Base-by-base conservation (phyloP, 2,113 vertebrate genomes). In the Varanus salvator region DNA sequence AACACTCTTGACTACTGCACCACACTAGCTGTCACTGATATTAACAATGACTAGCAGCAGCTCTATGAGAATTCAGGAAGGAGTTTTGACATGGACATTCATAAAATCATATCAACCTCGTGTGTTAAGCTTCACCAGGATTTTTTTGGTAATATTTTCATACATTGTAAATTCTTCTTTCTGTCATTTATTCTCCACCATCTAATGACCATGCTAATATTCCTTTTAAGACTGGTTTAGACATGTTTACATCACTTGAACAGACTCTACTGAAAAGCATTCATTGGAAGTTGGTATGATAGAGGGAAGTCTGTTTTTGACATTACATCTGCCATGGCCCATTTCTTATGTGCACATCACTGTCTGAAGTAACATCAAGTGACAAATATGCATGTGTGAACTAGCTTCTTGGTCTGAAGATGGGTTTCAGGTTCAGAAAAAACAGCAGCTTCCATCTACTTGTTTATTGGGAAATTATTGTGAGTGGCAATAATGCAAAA, bases 401-500 rank as follows among this genome's bases (percentile, higher is more conserved):
- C n/a, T 50, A 74, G 31, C 34, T 27, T 11, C 34, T 66, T 66
- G 44, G 68, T 84, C 60, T 68, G 54, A 86, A 77, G 15, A 76
- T 76, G 34, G 78, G 86, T 95, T 75, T 50, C 2, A 50, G 89
- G 91, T 90, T 94, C 92, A 87, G 89, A 94, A 92, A 44, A 92
- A 94, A 93, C 93, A 95, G 93, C 95, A 95, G 94, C 82, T 93
- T 91, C 94, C 85, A 92, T 95, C 93, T 92, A 90, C 85, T 92
- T 95, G 91, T 89, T 95, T 96, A 93, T 90, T 93, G 95, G 94
- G 94, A 93, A 91, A 94, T 95, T 95, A 93, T 91, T 96, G 92
- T 95, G 93, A 95, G 93, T 95, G 92, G 84, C 71, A 0, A 94
- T 94, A 93, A 95, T 89, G 94, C 96, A 95, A 94, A 92, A 94